These are phyloP conservation scores for Diplosoma virens DNA, from an alignment of 23 tunicate species.

Conservation along the genomic window DNA sequence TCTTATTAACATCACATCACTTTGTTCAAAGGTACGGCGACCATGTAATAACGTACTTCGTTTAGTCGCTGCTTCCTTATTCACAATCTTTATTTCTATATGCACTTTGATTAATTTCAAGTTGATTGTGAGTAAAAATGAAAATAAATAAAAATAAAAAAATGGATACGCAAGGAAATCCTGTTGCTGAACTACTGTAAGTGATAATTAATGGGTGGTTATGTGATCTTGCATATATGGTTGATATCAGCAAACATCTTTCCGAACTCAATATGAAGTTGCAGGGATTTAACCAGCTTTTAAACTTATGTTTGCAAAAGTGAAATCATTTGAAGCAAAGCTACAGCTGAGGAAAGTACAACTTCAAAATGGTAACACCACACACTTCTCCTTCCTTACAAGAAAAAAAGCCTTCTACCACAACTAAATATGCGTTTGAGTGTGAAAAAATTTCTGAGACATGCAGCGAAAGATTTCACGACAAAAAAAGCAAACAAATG, in stretches of 20 bases:
- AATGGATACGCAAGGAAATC: constrained; percentile 35
- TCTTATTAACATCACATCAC: no score
- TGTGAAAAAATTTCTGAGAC: constrained; percentile 46
- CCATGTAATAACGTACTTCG: no score
- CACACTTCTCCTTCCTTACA: constrained; percentile 69
- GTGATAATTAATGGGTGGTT: constrained; percentile 40
- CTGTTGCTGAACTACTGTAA: constrained; percentile 56
- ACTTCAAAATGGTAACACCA: constrained; percentile 46
- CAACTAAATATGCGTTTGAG: constrained; percentile 59
- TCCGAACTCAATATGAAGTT: constrained; percentile 41
- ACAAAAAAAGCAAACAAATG: constrained; percentile 53
- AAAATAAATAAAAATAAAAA: no score
- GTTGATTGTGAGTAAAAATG: no score
- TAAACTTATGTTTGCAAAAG: constrained; percentile 53
- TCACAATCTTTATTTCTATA: no score
- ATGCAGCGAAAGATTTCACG: constrained; percentile 57
- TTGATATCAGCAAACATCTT: constrained; percentile 55
- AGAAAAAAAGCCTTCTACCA: constrained; percentile 59
- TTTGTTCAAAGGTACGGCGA: no score
- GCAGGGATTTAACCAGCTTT: constrained; percentile 58
- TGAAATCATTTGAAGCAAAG: constrained; percentile 47
- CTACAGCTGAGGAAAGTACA: constrained; percentile 54
- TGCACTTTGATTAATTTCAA: no score
- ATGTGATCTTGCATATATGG: constrained; percentile 63
- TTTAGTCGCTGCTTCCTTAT: no score